Evolutionary conservation across 37 sponge, comb jelly and placozoan species (phyloP), one percentile per base, ranked within the genome.

Genomic region (Theonella swinhoei): DNA sequence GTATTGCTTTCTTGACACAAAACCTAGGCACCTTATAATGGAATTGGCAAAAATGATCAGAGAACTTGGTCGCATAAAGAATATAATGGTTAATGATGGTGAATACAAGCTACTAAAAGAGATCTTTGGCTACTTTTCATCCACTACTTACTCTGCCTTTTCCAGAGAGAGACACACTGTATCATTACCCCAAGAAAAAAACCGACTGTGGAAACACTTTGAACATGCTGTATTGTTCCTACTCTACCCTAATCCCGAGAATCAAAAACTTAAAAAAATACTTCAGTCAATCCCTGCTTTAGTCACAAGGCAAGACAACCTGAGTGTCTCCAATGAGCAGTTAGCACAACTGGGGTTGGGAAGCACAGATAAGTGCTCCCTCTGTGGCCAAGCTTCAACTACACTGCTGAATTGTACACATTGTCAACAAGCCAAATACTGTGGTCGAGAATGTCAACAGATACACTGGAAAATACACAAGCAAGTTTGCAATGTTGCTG

Each of bases 31-130:
- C 2, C 1, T 2, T 26, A 30, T 7, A 36, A 26, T 11, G 14
- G 43, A 23, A 1, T n/a, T 31, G 1, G 47, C 0, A 32, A 4
- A 68, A 28, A 31, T 68, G 33, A 11, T 26, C 29, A 47, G 0
- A 32, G 34, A 68, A 28, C 30, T 26, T 26, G n/a, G 5, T 17
- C 1, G 2, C 14, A 22, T 58, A 4, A 28, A 33, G 32, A 59
- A 42, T 26, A 58, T 75, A n/a, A 7, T 47, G 24, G 62, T 75
- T 1, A 31, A 75, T 42, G 54, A 80, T 19, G 65, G 66, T n/a
- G 67, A 64, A 35, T 64, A 65, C 34, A 54, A 80, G n/a, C 47
- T 80, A 0, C 33, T 80, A 4, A 34, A 68, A 39, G 65, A 80
- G 5, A 33, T 69, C 4, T 69, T 68, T 25, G 17, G 22, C 26